phyloP scores from a whole-genome alignment of 2,797 vertebrate species.

The Protosalanx chinensis region DNA sequence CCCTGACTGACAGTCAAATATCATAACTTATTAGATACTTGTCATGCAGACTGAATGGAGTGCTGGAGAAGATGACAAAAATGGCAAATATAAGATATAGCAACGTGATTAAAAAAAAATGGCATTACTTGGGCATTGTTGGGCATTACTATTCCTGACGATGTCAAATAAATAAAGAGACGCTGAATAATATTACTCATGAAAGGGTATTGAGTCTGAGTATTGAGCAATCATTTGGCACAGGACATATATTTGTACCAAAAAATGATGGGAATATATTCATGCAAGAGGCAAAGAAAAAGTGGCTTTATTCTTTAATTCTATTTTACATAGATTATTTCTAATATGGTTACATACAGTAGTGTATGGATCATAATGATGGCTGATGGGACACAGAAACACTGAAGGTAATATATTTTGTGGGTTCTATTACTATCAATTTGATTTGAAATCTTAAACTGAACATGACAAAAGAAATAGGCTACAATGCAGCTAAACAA shows the following conservation, averaged over 20 bases:
- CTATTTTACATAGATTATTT: slow-evolving; percentile 32
- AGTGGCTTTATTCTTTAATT: slow-evolving; percentile 59
- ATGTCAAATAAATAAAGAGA: slow-evolving; percentile 37
- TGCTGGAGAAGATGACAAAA: slow-evolving; percentile 58
- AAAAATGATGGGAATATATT: neutral
- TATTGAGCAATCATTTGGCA: neutral
- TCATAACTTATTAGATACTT: slow-evolving; percentile 47
- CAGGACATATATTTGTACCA: neutral
- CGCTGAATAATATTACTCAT: neutral
- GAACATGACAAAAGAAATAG: slow-evolving; percentile 28
- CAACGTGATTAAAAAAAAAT: neutral
- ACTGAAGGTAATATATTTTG: slow-evolving; percentile 6
- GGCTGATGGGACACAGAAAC: neutral
- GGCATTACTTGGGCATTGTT: neutral
- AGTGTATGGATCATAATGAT: slow-evolving; percentile 42
- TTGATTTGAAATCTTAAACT: slow-evolving; percentile 12
- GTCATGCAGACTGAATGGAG: slow-evolving; percentile 32
- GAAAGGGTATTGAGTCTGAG: neutral
- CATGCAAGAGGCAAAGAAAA: slow-evolving; percentile 26
- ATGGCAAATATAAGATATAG: slow-evolving; percentile 56
- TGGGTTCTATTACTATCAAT: slow-evolving; percentile 38
- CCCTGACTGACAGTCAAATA: slow-evolving; percentile 67
- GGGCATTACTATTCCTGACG: slow-evolving; percentile 46
- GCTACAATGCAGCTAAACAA: slow-evolving; percentile 21
- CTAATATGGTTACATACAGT: slow-evolving; percentile 50